Conservation (phyloP, 2,888 invertebrate species). For the Mamestra brassicae region DNA sequence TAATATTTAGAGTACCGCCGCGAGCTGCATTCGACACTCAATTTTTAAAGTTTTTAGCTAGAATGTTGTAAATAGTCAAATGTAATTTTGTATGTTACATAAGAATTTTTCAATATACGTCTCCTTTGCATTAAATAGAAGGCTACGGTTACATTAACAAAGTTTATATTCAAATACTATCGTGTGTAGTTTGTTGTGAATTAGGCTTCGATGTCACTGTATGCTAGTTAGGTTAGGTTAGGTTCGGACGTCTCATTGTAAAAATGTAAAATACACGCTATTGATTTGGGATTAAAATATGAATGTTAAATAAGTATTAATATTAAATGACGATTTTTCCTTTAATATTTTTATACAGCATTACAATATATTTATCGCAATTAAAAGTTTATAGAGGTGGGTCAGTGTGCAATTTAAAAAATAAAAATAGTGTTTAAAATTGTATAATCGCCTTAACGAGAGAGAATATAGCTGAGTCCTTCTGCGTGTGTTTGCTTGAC, state of each 20-base stretch:
- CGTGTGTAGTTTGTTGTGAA: conserved; percentile 89
- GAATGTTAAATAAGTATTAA: conserved; percentile 88
- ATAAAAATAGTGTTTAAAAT: conserved; percentile 84
- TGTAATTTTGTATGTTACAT: conserved; percentile 90
- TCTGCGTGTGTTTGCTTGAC: conserved; percentile 86
- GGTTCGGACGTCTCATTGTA: conserved; percentile 88
- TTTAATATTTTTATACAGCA: conserved; percentile 91
- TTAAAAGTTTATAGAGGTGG: conserved; percentile 90
- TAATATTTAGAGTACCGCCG: conserved; percentile 82
- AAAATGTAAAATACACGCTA: conserved; percentile 90
- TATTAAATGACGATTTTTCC: conserved; percentile 89
- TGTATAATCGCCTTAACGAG: conserved; percentile 90
- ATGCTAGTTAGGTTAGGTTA: conserved; percentile 84
- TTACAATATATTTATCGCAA: conserved; percentile 90
- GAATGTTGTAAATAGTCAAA: conserved; percentile 88
- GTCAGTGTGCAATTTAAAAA: conserved; percentile 89
- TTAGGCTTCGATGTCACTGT: conserved; percentile 89
- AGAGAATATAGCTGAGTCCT: conserved; percentile 90
- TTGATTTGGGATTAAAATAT: conserved; percentile 85
- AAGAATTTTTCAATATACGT: conserved; percentile 88
- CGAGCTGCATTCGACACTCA: conserved; percentile 78
- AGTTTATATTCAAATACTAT: conserved; percentile 85
- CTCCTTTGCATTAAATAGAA: conserved; percentile 89
- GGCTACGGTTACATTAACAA: conserved; percentile 84
- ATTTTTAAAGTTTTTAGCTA: conserved; percentile 84